phyloP scores from a whole-genome alignment of 2,113 vertebrate genomes.

The Antechinus stuartii region DNA sequence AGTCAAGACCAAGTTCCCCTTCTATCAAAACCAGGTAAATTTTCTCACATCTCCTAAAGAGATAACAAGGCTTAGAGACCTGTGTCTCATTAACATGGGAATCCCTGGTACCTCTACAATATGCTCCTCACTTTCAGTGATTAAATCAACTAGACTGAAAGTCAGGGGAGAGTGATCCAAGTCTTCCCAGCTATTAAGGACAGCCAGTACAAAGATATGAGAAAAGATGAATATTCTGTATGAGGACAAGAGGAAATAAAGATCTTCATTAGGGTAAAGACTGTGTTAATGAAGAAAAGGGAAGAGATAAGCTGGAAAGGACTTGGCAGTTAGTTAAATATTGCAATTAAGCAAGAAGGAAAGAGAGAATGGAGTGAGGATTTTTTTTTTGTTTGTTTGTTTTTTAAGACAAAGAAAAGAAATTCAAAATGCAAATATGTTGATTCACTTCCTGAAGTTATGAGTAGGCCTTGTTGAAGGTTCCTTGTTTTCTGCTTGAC shows the following conservation, averaged over 20 bases:
- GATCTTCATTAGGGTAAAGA: not conserved
- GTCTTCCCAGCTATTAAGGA: not conserved
- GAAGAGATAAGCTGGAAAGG: not conserved
- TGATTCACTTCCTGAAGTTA: not conserved
- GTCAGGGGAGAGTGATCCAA: not conserved
- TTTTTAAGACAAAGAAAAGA: not conserved
- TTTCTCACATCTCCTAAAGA: not conserved
- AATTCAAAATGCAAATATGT: not conserved
- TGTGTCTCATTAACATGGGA: not conserved
- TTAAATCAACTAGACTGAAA: not conserved
- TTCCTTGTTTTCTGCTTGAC: not conserved
- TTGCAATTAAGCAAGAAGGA: not conserved
- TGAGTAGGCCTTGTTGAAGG: not conserved
- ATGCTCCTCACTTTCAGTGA: not conserved
- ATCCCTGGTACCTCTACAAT: not conserved
- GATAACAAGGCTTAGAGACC: not conserved
- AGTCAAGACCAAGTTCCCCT: not conserved
- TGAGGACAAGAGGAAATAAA: not conserved
- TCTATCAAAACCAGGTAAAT: not conserved
- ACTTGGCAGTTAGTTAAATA: not conserved
- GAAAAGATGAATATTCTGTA: not conserved
- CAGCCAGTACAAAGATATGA: not conserved
- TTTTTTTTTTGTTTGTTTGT: not conserved
- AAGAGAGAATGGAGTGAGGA: not conserved
- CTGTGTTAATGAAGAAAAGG: not conserved